Conservation (phyloP, 2,888 invertebrate genomes). For the Yponomeuta malinellus region DNA sequence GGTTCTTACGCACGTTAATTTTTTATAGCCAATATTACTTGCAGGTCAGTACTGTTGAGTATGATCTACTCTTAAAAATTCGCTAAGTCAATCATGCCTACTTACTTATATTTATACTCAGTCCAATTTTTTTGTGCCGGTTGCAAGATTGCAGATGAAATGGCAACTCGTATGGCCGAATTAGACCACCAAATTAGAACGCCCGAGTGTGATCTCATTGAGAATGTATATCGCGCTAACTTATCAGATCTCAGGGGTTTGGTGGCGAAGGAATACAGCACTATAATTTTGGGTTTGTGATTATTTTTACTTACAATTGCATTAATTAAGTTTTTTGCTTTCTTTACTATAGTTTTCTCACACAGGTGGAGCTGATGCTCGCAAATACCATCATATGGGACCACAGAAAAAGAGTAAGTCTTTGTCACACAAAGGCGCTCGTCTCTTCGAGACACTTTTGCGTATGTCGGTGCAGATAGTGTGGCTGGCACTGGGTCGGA, state of each 20-base stretch:
- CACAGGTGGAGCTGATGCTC: slow-evolving; percentile 63
- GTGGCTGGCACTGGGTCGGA: slow-evolving; percentile 79
- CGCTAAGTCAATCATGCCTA: too few relatives aligned
- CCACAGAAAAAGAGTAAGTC: slow-evolving; percentile 72
- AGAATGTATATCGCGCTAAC: slow-evolving; percentile 69
- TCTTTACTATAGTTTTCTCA: background rate
- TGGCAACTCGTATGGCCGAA: slow-evolving; percentile 68
- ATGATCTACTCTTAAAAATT: background rate
- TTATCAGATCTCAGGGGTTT: slow-evolving; percentile 75
- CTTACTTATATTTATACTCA: background rate
- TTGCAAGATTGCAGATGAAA: slow-evolving; percentile 70
- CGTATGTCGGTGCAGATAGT: slow-evolving; percentile 77
- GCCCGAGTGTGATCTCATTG: slow-evolving; percentile 61
- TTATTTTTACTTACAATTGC: background rate
- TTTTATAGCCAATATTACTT: slow-evolving; percentile 79
- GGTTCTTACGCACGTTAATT: slow-evolving; percentile 78
- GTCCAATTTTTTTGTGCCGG: background rate
- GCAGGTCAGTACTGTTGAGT: slow-evolving; percentile 51
- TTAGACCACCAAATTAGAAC: slow-evolving; percentile 70
- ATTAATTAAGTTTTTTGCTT: background rate
- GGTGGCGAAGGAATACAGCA: slow-evolving; percentile 77
- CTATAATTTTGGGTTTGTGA: slow-evolving; percentile 51
- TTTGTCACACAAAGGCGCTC: slow-evolving; percentile 78
- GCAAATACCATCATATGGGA: slow-evolving; percentile 77
- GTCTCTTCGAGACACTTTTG: slow-evolving; percentile 76